Conservation (phyloP, 2,113 vertebrate genomes). For the Boleophthalmus pectinirostris region DNA sequence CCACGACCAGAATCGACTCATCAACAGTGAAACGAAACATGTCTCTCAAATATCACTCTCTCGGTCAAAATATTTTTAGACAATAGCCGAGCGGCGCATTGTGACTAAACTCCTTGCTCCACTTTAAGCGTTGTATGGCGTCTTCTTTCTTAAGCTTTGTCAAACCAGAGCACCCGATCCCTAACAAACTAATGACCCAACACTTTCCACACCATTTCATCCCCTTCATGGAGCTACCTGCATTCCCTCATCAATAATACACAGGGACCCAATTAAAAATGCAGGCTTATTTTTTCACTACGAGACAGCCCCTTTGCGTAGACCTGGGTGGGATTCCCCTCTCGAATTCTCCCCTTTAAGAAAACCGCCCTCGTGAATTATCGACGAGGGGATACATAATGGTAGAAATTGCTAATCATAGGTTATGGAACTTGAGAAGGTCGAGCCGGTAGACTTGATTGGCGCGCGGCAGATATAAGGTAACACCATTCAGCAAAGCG, state of each 20-base stretch:
- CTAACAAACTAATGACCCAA: slow-evolving; percentile 51
- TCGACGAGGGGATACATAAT: slow-evolving; percentile 72
- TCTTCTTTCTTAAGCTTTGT: slow-evolving; percentile 54
- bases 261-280: slow-evolving; percentile 71
- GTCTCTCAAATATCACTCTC: slow-evolving; percentile 47
- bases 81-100: slow-evolving; percentile 29
- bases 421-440: slow-evolving; percentile 69
- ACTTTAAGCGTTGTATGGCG: slow-evolving; percentile 43
- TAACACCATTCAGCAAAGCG: slow-evolving; percentile 44
- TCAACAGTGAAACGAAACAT: background rate
- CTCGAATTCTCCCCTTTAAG: slow-evolving; percentile 61
- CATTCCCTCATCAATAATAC: slow-evolving; percentile 69
- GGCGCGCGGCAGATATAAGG: slow-evolving; percentile 57
- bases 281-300: slow-evolving; percentile 51
- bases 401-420: slow-evolving; percentile 74
- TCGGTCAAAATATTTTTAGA: slow-evolving; percentile 20
- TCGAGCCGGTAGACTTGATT: slow-evolving; percentile 45
- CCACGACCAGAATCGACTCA: background rate
- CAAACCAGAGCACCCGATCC: slow-evolving; percentile 35
- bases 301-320: slow-evolving; percentile 47
- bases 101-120: slow-evolving; percentile 37
- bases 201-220: slow-evolving; percentile 65
- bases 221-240: slow-evolving; percentile 40
- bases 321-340: slow-evolving; percentile 70
- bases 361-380: slow-evolving; percentile 68